A percentile compares a stretch with the other conserved stretches of the same genome.
Evolutionary conservation across 2,888 invertebrate species (phyloP).

Genomic region (Tortrix viridana): DNA sequence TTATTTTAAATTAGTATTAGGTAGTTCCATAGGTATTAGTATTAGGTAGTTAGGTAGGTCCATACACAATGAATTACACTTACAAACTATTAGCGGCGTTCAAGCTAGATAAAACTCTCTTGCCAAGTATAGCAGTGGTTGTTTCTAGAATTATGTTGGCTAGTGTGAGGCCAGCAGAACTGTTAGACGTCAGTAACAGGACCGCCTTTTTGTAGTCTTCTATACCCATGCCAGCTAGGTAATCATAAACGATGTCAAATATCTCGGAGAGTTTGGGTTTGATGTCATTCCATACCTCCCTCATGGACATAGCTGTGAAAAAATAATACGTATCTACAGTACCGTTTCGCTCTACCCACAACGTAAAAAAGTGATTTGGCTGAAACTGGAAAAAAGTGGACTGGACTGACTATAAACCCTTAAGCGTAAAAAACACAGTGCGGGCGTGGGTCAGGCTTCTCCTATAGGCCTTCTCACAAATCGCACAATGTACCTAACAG

Average conservation of each 20-base stretch:
- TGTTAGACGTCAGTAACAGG: conserved; percentile 54
- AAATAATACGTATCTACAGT: conserved; percentile 7
- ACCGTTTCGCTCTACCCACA: background rate
- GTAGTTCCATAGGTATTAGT: too few species aligned
- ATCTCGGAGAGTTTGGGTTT: conserved; percentile 62
- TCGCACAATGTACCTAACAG: too few species aligned
- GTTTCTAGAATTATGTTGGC: conserved; percentile 65
- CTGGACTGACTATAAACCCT: background rate
- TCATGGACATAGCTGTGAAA: conserved; percentile 68
- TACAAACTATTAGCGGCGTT: conserved; percentile 41
- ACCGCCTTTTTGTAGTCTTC: conserved; percentile 67
- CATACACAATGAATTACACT: background rate
- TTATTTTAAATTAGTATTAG: too few species aligned
- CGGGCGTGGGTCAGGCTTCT: too few species aligned
- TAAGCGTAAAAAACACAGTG: too few species aligned
- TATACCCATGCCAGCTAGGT: conserved; percentile 68
- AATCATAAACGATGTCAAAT: conserved; percentile 74
- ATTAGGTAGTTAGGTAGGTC: too few species aligned
- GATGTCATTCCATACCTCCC: conserved; percentile 70
- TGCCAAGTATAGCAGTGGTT: conserved; percentile 61
- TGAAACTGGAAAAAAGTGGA: too few species aligned
- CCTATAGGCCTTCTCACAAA: too few species aligned
- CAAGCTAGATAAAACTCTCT: conserved; percentile 66
- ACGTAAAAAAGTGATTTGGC: too few species aligned
- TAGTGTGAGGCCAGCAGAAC: conserved; percentile 52